A percentile compares a stretch with the other conserved stretches of the same genome.
Conservation (phyloP, 2,113 vertebrate genomes). For the Macquaria australasica region DNA sequence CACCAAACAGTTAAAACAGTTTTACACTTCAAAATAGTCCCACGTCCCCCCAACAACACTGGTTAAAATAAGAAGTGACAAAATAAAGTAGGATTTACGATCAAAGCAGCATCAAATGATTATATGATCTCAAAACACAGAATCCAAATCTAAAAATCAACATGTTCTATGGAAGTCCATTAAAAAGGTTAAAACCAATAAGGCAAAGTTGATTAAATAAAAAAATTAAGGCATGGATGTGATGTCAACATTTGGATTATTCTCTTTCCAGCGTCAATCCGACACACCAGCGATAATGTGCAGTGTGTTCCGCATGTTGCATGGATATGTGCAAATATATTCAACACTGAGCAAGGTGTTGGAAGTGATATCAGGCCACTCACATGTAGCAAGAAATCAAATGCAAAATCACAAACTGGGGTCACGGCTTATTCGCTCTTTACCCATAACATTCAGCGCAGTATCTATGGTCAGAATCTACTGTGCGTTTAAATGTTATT, state of each 20-base stretch:
- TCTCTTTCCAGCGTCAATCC: conserved; percentile 29
- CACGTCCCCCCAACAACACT: conserved; percentile 5
- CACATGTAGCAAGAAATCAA: conserved; percentile 7
- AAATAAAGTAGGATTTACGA: conserved; percentile 29
- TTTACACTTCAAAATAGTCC: background rate
- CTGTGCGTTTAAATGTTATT: background rate
- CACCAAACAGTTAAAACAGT: conserved; percentile 29
- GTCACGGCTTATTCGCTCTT: background rate
- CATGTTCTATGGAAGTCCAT: background rate
- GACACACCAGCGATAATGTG: conserved; percentile 33
- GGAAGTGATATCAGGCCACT: conserved; percentile 31
- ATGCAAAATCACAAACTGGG: conserved; percentile 17
- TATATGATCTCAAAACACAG: conserved; percentile 7
- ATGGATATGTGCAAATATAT: conserved; percentile 66
- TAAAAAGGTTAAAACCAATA: conserved; percentile 41
- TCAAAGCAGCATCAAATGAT: conserved; percentile 53
- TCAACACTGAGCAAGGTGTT: conserved; percentile 34
- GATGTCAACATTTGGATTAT: conserved; percentile 51
- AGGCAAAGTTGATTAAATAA: conserved; percentile 57
- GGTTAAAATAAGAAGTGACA: conserved; percentile 21
- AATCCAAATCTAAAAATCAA: conserved; percentile 29
- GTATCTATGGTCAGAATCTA: background rate
- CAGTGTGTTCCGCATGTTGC: conserved; percentile 12
- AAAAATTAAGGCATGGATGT: conserved; percentile 68
- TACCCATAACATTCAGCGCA: background rate